Evolutionary conservation across 2,888 invertebrate species (phyloP), one percentile per base, ranked within the genome.

Genomic region (Limnephilus marmoratus): DNA sequence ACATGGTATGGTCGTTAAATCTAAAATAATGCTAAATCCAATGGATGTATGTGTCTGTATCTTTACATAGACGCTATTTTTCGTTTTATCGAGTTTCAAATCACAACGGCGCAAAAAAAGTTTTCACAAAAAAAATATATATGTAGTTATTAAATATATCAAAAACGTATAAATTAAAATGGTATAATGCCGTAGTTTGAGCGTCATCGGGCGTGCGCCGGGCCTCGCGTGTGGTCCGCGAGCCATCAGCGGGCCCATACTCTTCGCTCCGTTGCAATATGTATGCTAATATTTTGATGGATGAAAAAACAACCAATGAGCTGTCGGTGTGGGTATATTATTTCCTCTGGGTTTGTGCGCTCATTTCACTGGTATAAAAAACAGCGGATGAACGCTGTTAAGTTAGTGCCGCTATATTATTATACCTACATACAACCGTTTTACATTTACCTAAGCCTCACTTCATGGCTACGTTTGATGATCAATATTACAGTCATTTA

Each of bases 1-100:
- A 93, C 93, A 92, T 94, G 92, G 94, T 94, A 94, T 93, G 45
- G 45, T 45, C 45, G 45, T 45, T n/a, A n/a, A n/a, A n/a, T n/a
- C n/a, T n/a, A n/a, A n/a, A n/a, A n/a, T n/a, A n/a, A n/a, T n/a
- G n/a, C n/a, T 31, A 31, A 31, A 31, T 31, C 31, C 31, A 1
- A 31, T 31, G 2, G 31, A 31, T 31, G 31, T 31, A 31, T 31
- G 31, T 31, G 31, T 31, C 2, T 31, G n/a, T n/a, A 1, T 31
- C 31, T 31, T 31, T 31, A 31, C 31, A 31, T 1, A 31, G 31
- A 1, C 2, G 2, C 31, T 31, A 31, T 31, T 31, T 31, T 31
- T 31, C 31, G 2, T 31, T 31, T 31, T 2, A 31, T 31, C 31
- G 31, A 31, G 31, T 31, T 31, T 31, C 31, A 31, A 31, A 31